Base-by-base conservation (phyloP, 2,113 vertebrate genomes). In the Phaethornis superciliosus region DNA sequence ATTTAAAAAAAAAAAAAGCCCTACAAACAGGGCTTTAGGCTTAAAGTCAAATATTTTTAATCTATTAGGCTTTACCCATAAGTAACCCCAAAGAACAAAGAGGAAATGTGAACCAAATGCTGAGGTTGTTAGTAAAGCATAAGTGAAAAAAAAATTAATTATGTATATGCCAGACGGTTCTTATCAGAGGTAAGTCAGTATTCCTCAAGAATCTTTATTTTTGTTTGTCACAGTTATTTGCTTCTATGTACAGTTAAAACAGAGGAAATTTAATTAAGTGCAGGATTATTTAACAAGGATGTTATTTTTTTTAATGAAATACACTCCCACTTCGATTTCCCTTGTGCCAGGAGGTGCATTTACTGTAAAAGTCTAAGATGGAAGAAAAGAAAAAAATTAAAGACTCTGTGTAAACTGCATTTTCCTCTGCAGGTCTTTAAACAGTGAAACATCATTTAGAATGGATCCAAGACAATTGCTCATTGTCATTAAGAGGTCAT, bases 191-290 rank as follows among this genome's bases (percentile, higher is more conserved):
- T 90, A 85, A 93, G 32, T 46, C 65, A 87, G 55, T 87, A 80
- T 87, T 82, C 74, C 69, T 86, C 60, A 85, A 80, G n/a, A 81
- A 75, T 49, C 59, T 94, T 88, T 93, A 90, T 93, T 96, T 95
- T 85, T 93, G 76, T 95, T 94, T 85, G 83, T 65, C 71, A 76
- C 44, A 40, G 85, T 81, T 93, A 91, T 83, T 92, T 88, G 63
- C 85, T 91, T 82, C 62, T 89, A 44, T 20, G 51, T 85, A 56
- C 89, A 88, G 87, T 78, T 96, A 93, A 93, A 91, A 90, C 74
- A 94, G 37, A 89, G 82, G 79, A 93, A 90, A 94, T 90, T 86
- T 86, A 95, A 95, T 96, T 95, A 96, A 95, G 64, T 82, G 63
- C 68, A 91, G 85, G 74, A 91, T 91, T 91, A 88, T 90, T 91